Evolutionary conservation across 2,113 vertebrate genomes (phyloP), one percentile per base, ranked within the genome.

Genomic region (Scatophagus argus): DNA sequence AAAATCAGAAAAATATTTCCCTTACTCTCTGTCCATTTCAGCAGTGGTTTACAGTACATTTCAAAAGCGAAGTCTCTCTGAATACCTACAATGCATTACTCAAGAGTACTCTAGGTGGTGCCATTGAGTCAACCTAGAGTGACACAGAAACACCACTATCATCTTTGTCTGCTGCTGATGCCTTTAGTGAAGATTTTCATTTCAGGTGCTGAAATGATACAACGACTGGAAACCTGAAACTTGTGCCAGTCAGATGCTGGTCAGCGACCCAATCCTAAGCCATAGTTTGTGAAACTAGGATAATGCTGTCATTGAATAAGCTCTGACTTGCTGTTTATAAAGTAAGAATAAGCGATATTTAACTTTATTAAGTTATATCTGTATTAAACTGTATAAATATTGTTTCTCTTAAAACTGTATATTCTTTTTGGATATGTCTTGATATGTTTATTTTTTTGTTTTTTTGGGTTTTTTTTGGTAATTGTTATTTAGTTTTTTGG

Each of bases 291-390:
- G 49, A 77, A 83, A 81, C 81, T 64, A 68, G 32, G 31, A 78
- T 17, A 52, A 82, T 62, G 69, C 78, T 75, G 64, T 83, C 54
- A 25, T 76, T 84, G 46, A 67, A 64, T 14, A 68, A 84, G 82
- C 80, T 77, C 79, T 74, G 82, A 77, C 83, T 75, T 27, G 44
- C 58, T 86, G 82, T 89, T 69, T 58, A 78, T 65, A 39, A 73
- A 83, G 75, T 29, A 65, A 81, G 70, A 81, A 62, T 39, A 65
- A 34, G 68, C 81, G 59, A 60, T 90, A 90, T 91, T 91, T 92
- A 90, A 91, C 87, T 82, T 84, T 81, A 79, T 86, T 87, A 87
- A 90, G 80, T 89, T 92, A 86, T 87, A 79, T 82, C 27, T 88
- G 78, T 85, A 77, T 89, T 59, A 65, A 86, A 79, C 67, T 85